Percentiles rank a stretch among this genome's conserved stretches.
These are phyloP conservation scores for Setophaga petechia DNA, from an alignment of 2,113 vertebrate genomes.

Conservation along the genomic window DNA sequence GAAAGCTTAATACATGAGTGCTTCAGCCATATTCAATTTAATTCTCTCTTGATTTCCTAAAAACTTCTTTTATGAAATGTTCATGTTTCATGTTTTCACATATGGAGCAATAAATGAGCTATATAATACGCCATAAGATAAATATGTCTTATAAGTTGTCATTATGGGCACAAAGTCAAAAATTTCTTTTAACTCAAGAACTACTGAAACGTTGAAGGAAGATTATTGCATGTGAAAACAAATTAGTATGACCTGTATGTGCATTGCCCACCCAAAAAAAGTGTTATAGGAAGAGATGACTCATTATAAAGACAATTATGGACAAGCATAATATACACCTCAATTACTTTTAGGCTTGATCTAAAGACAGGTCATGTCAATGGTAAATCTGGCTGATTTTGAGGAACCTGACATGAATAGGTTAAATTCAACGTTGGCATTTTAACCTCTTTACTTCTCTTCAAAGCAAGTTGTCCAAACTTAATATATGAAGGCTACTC, in stretches of 20 bases:
- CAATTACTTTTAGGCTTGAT: background rate
- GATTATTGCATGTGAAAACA: background rate
- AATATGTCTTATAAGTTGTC: background rate
- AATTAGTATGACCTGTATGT: background rate
- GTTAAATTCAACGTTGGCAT: background rate
- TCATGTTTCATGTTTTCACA: background rate
- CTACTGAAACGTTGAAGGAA: background rate
- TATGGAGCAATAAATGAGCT: background rate
- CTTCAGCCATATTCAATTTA: background rate
- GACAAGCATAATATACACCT: background rate
- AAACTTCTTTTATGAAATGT: background rate
- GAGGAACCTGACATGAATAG: background rate
- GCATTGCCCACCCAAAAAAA: background rate
- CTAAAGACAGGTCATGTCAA: background rate
- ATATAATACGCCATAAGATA: background rate
- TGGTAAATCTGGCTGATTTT: background rate
- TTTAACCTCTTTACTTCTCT: background rate
- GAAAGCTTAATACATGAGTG: background rate
- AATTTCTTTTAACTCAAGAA: background rate
- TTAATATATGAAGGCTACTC: background rate
- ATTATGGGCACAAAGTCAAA: background rate
- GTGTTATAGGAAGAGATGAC: background rate
- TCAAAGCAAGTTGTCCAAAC: background rate
- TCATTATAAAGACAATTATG: background rate
- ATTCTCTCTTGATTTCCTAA: background rate